Percentiles rank a stretch among this genome's conserved stretches.
Evolutionary conservation across 1,140 invertebrate genomes (phyloP).

Genomic region (Contarinia nasturtii): DNA sequence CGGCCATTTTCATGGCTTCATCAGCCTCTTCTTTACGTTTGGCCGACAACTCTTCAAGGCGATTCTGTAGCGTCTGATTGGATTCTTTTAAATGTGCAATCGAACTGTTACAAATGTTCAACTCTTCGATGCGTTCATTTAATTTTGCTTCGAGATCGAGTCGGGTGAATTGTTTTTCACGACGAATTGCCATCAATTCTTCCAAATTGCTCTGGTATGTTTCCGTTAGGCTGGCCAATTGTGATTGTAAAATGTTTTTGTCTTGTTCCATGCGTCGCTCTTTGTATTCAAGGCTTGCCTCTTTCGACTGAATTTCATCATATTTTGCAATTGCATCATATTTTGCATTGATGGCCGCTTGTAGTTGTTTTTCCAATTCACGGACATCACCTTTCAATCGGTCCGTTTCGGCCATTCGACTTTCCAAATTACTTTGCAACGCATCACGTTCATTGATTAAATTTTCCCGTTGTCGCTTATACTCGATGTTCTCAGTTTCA

Average conservation of each 20-base stretch:
- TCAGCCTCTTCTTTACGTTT: conserved; percentile 57
- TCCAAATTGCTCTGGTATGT: conserved; percentile 54
- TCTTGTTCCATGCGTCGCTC: conserved; percentile 72
- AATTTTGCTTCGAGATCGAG: conserved; percentile 59
- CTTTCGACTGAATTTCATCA: conserved; percentile 61
- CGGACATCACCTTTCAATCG: conserved; percentile 39
- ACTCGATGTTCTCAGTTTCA: conserved; percentile 30
- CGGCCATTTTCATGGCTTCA: conserved; percentile 51
- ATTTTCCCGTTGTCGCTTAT: conserved; percentile 36
- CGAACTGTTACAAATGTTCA: conserved; percentile 41
- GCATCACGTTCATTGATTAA: conserved; percentile 51
- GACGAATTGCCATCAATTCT: conserved; percentile 52
- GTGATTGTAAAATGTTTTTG: conserved; percentile 45
- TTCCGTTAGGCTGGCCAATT: conserved; percentile 52
- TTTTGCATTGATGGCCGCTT: conserved; percentile 49
- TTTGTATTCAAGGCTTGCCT: conserved; percentile 56
- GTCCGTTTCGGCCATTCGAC: conserved; percentile 47
- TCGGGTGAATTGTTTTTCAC: conserved; percentile 49
- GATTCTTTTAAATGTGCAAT: conserved; percentile 40
- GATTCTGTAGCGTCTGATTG: conserved; percentile 42
- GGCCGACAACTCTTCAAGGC: conserved; percentile 51
- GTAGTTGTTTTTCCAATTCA: conserved; percentile 42
- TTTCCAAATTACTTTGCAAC: conserved; percentile 42
- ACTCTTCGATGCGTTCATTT: conserved; percentile 58
- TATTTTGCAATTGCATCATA: conserved; percentile 60